Evolutionary conservation across 2,797 vertebrate genomes (phyloP), one percentile per base, ranked within the genome.

Genomic region (Lycodopsis pacificus): DNA sequence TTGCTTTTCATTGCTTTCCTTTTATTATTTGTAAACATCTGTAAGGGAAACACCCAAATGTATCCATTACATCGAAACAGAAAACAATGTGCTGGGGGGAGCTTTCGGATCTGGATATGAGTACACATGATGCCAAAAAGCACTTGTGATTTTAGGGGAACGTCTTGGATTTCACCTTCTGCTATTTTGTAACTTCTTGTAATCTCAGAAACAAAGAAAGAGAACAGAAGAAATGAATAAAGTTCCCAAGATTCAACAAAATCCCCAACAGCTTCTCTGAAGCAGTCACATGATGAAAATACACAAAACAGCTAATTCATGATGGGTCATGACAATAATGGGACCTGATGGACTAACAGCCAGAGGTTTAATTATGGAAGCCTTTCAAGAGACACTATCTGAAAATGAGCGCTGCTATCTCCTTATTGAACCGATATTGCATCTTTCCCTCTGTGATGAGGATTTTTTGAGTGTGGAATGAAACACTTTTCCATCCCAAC

Each of bases 221-320:
- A 48, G 14, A 70, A 66, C 68, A 42, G 5, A 20, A n/a, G n/a
- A 76, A 76, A 71, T 30, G 64, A 59, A 63, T 13, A 81, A 83
- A 78, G 13, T 64, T 65, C 74, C 83, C 1, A 22, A 17, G 5
- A 56, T 0, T 48, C 42, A 44, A 44, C n/a, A 58, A 27, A 64
- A 58, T 20, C 14, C 20, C 9, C n/a, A 59, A 19, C 36, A 53
- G 48, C 14, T 36, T 58, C 40, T 15, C 10, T 69, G 6, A 38
- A 73, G 4, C 8, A 65, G 3, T 30, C 7, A 58, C 5, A 48
- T 4, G 10, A 74, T 15, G 53, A 40, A 59, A 56, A 66, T 4
- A 57, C 7, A 64, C 2, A 63, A 53, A 73, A 69, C 17, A 73
- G 22, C 30, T 57, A 14, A 57, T 51, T 57, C 3, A 65, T 32